Percentiles rank a stretch among this genome's conserved stretches.
Conservation (phyloP, 2,113 vertebrate genomes). For the Trochalopteron elliotii region DNA sequence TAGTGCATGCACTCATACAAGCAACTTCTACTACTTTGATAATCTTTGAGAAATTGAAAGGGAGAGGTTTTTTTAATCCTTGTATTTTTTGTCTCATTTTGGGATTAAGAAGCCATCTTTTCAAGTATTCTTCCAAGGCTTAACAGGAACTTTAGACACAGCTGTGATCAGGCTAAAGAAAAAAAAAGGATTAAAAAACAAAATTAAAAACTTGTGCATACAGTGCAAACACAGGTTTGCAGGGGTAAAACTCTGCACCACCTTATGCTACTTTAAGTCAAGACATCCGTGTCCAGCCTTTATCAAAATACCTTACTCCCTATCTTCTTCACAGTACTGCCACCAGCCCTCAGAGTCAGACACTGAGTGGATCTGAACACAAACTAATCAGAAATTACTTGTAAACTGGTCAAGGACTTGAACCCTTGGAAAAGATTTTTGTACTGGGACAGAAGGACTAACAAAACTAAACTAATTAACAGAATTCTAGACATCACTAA, state of each 20-base stretch:
- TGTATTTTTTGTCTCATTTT: not conserved
- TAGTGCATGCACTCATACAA: not conserved
- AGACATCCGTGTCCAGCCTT: not conserved
- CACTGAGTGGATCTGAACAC: not conserved
- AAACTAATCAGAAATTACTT: not conserved
- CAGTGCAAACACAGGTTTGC: not conserved
- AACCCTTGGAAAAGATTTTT: not conserved
- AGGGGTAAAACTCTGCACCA: not conserved
- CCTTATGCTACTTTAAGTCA: not conserved
- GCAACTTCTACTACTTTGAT: not conserved
- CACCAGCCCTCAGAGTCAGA: not conserved
- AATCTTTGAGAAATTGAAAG: not conserved
- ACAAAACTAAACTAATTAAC: not conserved
- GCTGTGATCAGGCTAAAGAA: not conserved
- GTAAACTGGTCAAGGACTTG: not conserved
- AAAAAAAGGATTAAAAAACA: not conserved
- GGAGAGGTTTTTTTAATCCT: not conserved
- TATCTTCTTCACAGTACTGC: not conserved
- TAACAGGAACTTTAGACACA: not conserved
- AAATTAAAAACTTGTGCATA: not conserved
- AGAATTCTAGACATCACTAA: not conserved
- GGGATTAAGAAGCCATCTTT: not conserved
- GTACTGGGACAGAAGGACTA: not conserved
- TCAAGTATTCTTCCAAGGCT: not conserved
- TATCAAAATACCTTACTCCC: not conserved